Evolutionary conservation across 2,113 vertebrate genomes (phyloP), one percentile per base, ranked within the genome.

Genomic region (Vidua chalybeata): DNA sequence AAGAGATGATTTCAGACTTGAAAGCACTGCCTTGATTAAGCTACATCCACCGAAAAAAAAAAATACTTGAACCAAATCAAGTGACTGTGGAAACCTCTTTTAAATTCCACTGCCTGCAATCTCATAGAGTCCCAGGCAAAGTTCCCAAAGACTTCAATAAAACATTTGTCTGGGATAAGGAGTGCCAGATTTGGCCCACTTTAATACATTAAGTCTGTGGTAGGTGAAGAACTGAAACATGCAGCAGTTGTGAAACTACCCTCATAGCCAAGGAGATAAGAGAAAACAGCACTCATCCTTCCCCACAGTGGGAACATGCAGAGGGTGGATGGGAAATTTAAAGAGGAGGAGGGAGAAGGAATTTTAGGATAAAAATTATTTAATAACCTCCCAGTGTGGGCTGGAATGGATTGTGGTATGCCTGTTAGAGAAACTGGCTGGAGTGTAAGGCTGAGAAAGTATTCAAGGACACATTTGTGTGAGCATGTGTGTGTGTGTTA

Each of bases 181-280:
- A 96, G 90, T 95, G 95, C 76, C 93, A 92, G 85, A 97, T 94
- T 93, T 96, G 93, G 96, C 93, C 93, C 92, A 93, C 49, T 96
- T 96, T 92, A 94, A 90, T 95, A 90, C 80, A 96, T 96, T 94
- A 93, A 92, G 76, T 96, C 93, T 96, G 96, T 96, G 96, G 96
- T 95, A 96, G 94, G 96, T 96, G 79, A 93, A 95, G 90, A 93
- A 66, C 72, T 58, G 64, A 92, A 94, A 85, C 37, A 68, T 30
- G 43, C n/a, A 80, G 21, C 3, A 4, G 84, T 95, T 96, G 80
- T 93, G 94, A 94, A 97, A 94, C 54, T 72, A 55, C 73, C 27
- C 37, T 94, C 80, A 26, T 45, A 92, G 80, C 68, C 89, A 92
- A 77, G 54, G 54, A 96, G 92, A 95, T 94, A 96, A 96, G 82